Conservation (phyloP, 2,113 vertebrate species). For the Ranitomeya imitator region DNA sequence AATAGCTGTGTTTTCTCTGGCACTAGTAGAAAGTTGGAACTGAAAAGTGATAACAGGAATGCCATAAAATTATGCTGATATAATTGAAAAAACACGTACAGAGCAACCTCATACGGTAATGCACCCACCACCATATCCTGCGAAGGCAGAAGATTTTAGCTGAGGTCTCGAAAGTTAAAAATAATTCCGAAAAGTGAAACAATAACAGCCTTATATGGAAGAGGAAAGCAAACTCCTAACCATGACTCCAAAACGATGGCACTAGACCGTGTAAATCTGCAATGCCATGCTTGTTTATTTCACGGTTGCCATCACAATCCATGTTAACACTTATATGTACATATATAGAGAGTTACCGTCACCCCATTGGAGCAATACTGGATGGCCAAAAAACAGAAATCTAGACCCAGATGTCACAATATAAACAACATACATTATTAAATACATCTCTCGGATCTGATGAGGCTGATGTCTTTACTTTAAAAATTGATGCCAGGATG, state of each 20-base stretch:
- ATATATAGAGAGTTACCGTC: not conserved
- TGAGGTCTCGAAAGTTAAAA: conserved; percentile 43
- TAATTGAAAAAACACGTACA: conserved; percentile 38
- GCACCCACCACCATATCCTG: conserved; percentile 46
- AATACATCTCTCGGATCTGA: no score
- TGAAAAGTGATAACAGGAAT: conserved; percentile 49
- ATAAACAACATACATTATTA: no score
- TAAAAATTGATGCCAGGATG: no score
- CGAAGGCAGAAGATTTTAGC: conserved; percentile 11
- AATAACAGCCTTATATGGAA: conserved; percentile 46
- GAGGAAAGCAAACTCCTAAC: conserved; percentile 16
- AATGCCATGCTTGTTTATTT: not conserved
- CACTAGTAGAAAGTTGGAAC: conserved; percentile 24
- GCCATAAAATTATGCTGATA: conserved; percentile 48
- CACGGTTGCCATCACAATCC: not conserved
- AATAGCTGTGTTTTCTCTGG: conserved; percentile 42
- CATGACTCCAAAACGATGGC: not conserved
- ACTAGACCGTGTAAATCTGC: not conserved
- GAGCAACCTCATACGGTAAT: conserved; percentile 35
- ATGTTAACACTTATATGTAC: not conserved
- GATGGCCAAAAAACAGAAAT: not conserved
- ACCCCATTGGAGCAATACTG: not conserved
- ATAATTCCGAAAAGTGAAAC: conserved; percentile 37
- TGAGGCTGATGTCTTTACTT: no score
- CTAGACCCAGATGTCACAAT: no score